Base-by-base conservation (phyloP, 2,113 vertebrate species). In the Fregata magnificens region DNA sequence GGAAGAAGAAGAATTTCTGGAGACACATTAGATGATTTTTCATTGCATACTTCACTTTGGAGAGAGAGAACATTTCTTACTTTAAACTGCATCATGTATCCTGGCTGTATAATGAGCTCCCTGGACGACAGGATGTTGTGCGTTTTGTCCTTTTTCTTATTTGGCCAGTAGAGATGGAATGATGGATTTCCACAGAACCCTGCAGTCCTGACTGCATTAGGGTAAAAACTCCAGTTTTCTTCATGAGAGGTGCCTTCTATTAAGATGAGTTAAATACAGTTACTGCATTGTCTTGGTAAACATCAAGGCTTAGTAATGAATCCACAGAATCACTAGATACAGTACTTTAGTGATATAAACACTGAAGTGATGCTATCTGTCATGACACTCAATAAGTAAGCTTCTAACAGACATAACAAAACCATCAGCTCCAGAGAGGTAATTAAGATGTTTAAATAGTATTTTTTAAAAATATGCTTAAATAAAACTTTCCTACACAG, bases 141-240 rank as follows among this genome's bases (percentile, higher is more conserved):
- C 31, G 99, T 99, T 96, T 98, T 98, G 95, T 99, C 99, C 90
- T 99, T 99, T 96, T 99, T 99, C 97, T 99, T 99, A 97, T 99
- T 99, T 66, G 99, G 99, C 99, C 99, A 99, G 96, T 99, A 99
- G 85, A 99, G 98, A 91, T 99, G 99, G 97, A 99, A 99, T n/a
- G 99, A 99, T 20, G 99, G 99, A 96, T 99, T 99, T 90, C 99
- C 99, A 95, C 99, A 99, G 98, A 99, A 99, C 53, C 99, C 99
- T 34, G 99, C 99, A 38, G 99, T 99, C 81, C 99, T 99, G 53
- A 99, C 99, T 34, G 99, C 99, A 79, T 99, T 99, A 34, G 99
- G 99, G 93, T 99, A 99, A 98, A 99, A 99, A 90, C 99, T 99
- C 99, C 99, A 99, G 96, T 99, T 99, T 98, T 99, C 99, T 98